Evolutionary conservation across 2,113 vertebrate genomes (phyloP), one percentile per base, ranked within the genome.

Genomic region (Pedetes capensis): DNA sequence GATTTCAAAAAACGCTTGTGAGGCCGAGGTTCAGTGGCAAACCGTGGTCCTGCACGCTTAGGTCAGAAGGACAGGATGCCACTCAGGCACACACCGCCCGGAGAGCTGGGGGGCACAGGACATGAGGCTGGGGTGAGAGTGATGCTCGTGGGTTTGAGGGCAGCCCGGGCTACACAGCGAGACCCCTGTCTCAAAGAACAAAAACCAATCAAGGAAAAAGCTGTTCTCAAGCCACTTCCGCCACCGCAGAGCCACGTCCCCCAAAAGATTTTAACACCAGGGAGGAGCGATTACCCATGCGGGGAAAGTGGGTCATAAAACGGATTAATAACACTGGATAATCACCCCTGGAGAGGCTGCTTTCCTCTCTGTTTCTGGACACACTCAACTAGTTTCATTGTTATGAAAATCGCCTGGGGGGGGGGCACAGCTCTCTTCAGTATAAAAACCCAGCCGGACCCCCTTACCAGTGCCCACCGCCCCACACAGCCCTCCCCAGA

Each of bases 391-490:
- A 81, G 92, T 95, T 97, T 96, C 93, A 97, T 92, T 97, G 98
- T 97, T 93, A 96, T 80, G 96, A 95, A 98, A 98, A 98, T 96
- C 75, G 86, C n/a, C n/a, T n/a, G n/a, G n/a, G n/a, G n/a, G n/a
- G n/a, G n/a, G n/a, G n/a, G 23, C 10, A 95, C 42, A 10, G 27
- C 93, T 97, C 98, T 83, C 97, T 96, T 88, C 94, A 82, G 96
- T 97, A 93, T 69, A 87, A 87, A 96, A 87, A 94, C 63, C n/a
- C 37, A 85, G 64, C 64, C 64, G 69, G 47, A 69, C 20, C 74
- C 74, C 64, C 47, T 95, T 25, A 13, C 61, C 18, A 37, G 27
- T 2, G 6, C 83, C 37, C 32, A 0, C n/a, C n/a, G 23, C 66
- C 23, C 23, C n/a, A 51, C 76, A 51, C 39, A 12, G 8, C 10